Evolutionary conservation across 1,140 invertebrate genomes (phyloP), one percentile per base, ranked within the genome.

Genomic region (Lanistes nyassanus): DNA sequence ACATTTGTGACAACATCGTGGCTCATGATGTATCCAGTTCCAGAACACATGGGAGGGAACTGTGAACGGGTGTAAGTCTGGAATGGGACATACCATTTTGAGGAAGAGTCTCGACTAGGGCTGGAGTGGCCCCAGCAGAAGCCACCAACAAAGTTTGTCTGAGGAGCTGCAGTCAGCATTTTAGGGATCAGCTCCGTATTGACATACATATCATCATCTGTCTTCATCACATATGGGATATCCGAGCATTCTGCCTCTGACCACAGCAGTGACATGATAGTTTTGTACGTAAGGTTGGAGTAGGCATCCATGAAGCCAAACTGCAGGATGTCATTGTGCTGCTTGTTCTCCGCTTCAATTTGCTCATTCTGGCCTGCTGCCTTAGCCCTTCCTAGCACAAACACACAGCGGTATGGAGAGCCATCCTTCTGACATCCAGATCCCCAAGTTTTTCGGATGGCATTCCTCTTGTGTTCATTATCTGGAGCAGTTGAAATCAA

Each of bases 141-240:
- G 6, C 77, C 81, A 2, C 73, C 79, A 13, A 80, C 65, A 37
- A 78, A 80, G 13, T 75, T 29, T 34, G 39, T n/a, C 19, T 47
- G 39, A 5, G 73, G 74, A 21, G 81, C 68, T 36, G 58, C 74
- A 65, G 75, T 55, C 51, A 86, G 60, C 67, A 85, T 76, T 21
- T 64, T n/a, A 9, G 69, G 58, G 34, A 87, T 72, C 42, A 78
- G 62, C n/a, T 92, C 92, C 7, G 96, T 83, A 88, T 96, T 94
- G 23, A 96, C 91, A 51, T 95, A 93, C 79, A 94, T 94, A 85
- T 97, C 96, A 87, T 97, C 95, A 87, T 97, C 96, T 87, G 95
- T 93, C 92, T 97, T 97, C 36, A 97, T 91, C 13, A 97, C 91
- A 82, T 92, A 95, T 74, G 92, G 89, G 1, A 92, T 91, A 26